Conservation (phyloP, 1,140 invertebrate species). For the Sitobion miscanthi region DNA sequence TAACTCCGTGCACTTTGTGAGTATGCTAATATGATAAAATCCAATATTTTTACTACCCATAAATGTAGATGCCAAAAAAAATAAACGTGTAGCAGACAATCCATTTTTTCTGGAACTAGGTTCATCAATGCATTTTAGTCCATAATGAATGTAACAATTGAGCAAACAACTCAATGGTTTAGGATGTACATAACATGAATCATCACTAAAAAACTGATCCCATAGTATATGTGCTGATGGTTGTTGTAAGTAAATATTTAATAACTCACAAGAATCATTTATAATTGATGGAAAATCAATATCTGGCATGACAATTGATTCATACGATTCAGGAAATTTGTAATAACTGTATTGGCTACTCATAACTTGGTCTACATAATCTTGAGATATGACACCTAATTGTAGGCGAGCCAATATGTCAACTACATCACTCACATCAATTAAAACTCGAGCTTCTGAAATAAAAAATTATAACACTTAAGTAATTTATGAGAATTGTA, state of each 20-base stretch:
- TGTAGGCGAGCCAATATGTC: slow-evolving; percentile 9
- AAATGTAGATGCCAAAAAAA: slow-evolving; percentile 44
- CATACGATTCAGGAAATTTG: slow-evolving; percentile 41
- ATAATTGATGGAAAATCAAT: slow-evolving; percentile 48
- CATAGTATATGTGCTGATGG: slow-evolving; percentile 31
- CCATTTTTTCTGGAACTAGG: slow-evolving; percentile 6
- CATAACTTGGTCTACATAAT: slow-evolving; percentile 44
- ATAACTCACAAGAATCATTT: slow-evolving; percentile 49
- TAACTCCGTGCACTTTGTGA: slow-evolving; percentile 23
- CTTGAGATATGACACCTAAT: slow-evolving; percentile 42
- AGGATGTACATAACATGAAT: neutral
- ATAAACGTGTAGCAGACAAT: slow-evolving; percentile 41
- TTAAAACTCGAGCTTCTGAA: neutral
- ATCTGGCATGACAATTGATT: slow-evolving; percentile 46
- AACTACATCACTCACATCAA: slow-evolving; percentile 36
- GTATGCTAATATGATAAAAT: slow-evolving; percentile 26
- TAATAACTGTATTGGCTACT: slow-evolving; percentile 35
- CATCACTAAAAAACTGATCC: slow-evolving; percentile 43
- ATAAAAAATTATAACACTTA: neutral
- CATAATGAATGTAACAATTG: slow-evolving; percentile 51
- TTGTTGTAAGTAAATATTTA: slow-evolving; percentile 35
- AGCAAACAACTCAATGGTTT: slow-evolving; percentile 50
- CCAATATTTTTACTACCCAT: slow-evolving; percentile 52
- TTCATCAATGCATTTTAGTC: neutral
- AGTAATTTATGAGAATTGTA: neutral